Percentiles rank a stretch among this genome's conserved stretches.
Evolutionary conservation across 2,888 invertebrate species (phyloP).

Genomic region (Thymelicus sylvestris): DNA sequence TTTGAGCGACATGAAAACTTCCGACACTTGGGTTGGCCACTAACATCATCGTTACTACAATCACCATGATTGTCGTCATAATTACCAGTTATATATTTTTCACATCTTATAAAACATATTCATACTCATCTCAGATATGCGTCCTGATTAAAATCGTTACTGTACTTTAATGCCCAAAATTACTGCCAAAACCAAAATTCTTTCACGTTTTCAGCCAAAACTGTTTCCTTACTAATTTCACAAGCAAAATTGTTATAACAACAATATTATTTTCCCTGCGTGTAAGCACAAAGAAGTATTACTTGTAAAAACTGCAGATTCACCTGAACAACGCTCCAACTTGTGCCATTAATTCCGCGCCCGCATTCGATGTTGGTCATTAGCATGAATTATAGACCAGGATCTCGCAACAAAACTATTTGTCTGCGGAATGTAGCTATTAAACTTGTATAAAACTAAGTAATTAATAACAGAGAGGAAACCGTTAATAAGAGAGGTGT

Average conservation of each 20-base stretch:
- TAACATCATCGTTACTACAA: no score
- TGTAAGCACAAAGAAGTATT: not conserved
- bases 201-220: no score
- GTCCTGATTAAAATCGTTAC: no score
- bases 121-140: no score
- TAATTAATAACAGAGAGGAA: constrained; percentile 9
- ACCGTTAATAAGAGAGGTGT: not conserved
- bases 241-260: not conserved
- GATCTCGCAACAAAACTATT: constrained; percentile 17
- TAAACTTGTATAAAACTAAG: constrained; percentile 7
- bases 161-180: no score
- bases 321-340: constrained; percentile 24
- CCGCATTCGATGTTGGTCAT: constrained; percentile 27
- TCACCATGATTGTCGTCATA: no score
- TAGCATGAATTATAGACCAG: constrained; percentile 26
- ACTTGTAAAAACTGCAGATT: not conserved
- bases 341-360: constrained; percentile 17
- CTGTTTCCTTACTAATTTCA: not conserved
- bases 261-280: not conserved
- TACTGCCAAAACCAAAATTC: no score
- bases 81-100: no score
- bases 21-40: no score
- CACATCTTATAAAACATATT: no score
- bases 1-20: no score
- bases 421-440: constrained; percentile 12